Evolutionary conservation across 2,888 invertebrate species (phyloP), one percentile per base, ranked within the genome.

Genomic region (Ctena decussata): DNA sequence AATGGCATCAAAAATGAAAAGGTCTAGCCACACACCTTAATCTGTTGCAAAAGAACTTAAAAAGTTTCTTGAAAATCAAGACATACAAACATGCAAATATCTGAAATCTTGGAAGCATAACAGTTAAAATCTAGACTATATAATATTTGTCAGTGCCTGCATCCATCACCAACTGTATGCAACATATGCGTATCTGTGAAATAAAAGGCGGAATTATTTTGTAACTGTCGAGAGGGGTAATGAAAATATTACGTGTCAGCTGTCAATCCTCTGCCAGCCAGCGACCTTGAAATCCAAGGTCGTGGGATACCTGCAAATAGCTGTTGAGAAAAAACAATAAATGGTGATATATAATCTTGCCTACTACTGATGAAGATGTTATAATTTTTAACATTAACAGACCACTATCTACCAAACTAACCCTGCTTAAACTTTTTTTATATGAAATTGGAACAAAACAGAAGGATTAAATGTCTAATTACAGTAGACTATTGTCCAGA

Each of bases 231-330:
- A 65, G 73, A 79, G 82, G 88, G 85, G 85, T 82, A 53, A 72
- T 70, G 57, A 49, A 90, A 90, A 90, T 86, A 86, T 90, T 89
- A 91, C 84, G 86, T 89, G 79, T 86, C 81, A 57, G 57, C 75
- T 53, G 78, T 53, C 53, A 70, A 74, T 74, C 72, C 35, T 15
- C 12, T 8, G 27, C 6, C 72, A 24, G 44, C 46, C 1, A 46
- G n/a, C n/a, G 72, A 72, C 72, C 72, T 46, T 46, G 44, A 41
- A 44, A 46, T 2, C 71, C 91, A 78, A 70, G 88, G 79, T 46
- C 86, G 79, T 77, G 85, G 80, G 73, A 82, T 77, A 84, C 92
- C 91, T 87, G 88, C 86, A 74, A 93, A 85, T 65, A 91, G 92
- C 93, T 92, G 91, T 80, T 77, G 84, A 90, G 88, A n/a, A 71